Conservation (phyloP, 2,797 vertebrate genomes). For the Serranus cabrilla region DNA sequence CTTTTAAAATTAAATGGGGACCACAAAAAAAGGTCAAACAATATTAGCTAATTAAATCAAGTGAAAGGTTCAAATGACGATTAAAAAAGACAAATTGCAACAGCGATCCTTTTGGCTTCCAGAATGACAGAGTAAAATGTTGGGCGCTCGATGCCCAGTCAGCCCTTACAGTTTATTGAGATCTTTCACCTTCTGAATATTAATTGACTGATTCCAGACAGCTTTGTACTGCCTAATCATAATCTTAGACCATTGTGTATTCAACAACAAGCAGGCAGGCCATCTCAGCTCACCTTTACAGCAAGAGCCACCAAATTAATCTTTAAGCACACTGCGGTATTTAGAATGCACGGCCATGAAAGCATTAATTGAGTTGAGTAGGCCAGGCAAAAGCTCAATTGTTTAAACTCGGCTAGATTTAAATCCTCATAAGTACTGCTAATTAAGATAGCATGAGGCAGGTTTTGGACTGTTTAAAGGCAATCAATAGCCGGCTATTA, state of each 20-base stretch:
- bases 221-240: slow-evolving; percentile 61
- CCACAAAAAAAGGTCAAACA: slow-evolving; percentile 16
- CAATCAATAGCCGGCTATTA: slow-evolving; percentile 80
- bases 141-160: slow-evolving; percentile 20
- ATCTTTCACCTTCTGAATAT: slow-evolving; percentile 69
- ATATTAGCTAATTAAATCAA: slow-evolving; percentile 34
- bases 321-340: slow-evolving; percentile 44
- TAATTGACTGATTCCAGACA: slow-evolving; percentile 62
- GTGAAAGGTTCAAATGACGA: slow-evolving; percentile 40
- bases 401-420: slow-evolving; percentile 78
- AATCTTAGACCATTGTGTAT: slow-evolving; percentile 63
- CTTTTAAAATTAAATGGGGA: background rate
- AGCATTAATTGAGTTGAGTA: slow-evolving; percentile 78
- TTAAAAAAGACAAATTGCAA: slow-evolving; percentile 39
- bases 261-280: slow-evolving; percentile 61
- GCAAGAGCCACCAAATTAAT: slow-evolving; percentile 73
- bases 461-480: slow-evolving; percentile 83
- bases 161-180: slow-evolving; percentile 47
- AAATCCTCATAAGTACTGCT: slow-evolving; percentile 83
- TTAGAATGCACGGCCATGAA: slow-evolving; percentile 71
- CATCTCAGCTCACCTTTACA: slow-evolving; percentile 72
- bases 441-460: slow-evolving; percentile 83
- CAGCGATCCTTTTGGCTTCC: slow-evolving; percentile 33
- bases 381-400: slow-evolving; percentile 76
- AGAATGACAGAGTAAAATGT: slow-evolving; percentile 31